Base-by-base conservation (phyloP, 23 tunicate genomes). In the Halocynthia roretzi region DNA sequence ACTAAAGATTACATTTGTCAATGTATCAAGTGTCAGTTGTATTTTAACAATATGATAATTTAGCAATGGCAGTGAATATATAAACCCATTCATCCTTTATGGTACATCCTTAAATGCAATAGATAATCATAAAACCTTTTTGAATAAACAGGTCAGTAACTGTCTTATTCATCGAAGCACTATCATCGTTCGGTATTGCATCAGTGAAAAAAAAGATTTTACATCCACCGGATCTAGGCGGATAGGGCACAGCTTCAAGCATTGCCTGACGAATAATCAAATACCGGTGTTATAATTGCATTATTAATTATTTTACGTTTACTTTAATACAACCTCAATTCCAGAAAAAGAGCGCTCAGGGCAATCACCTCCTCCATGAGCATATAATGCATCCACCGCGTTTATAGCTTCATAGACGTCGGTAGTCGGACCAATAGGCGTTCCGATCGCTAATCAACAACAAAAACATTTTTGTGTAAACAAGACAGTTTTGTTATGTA, bases 281-380 rank as follows among this genome's bases (percentile, higher is more conserved):
- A 31, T 15, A 60, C 17, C 17, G n/a, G 17, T 15, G 4, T 60
- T 1, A 60, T 15, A 60, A 15, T 60, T 60, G n/a, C n/a, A 60
- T 60, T 60, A 15, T 15, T 15, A 60, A 15, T 60, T 60, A 15
- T n/a, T 15, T n/a, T 60, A 15, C n/a, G n/a, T n/a, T 4, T 15
- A 15, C n/a, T 68, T 17, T 15, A 17, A 68, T 68, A 67, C 60
- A 2, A 88, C 88, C 75, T 17, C 20, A 44, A 88, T 55, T 20
- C 95, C 88, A 22, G 88, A 53, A 23, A 88, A 53, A 8, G 87
- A 55, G 23, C 61, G 70, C 71, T 88, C 88, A 6, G 87, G 88
- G 56, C 95, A 88, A 80, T 88, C 95, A 8, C 85, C 88, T 10
- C 95, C 95, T 40, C 88, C 95, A 57, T 75, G 70, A 10, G 88